Conservation (phyloP, 1,140 invertebrate genomes). For the Uloborus diversus region DNA sequence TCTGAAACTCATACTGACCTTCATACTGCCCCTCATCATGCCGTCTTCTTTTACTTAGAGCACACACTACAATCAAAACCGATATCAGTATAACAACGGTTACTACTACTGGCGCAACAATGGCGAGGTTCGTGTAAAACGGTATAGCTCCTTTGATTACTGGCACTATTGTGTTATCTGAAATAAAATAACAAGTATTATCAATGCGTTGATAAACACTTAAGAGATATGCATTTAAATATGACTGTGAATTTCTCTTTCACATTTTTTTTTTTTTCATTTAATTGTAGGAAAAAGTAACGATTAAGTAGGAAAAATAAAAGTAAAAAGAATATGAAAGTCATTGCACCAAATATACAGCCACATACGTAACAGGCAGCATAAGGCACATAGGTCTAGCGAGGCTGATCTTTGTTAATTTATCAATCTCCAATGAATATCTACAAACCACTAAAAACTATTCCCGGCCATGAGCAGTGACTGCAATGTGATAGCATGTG, state of each 20-base stretch:
- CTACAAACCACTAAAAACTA: no score
- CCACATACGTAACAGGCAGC: no score
- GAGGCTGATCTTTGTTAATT: no score
- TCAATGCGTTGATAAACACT: not conserved
- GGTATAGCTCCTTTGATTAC: conserved; percentile 9
- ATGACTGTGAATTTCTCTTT: not conserved
- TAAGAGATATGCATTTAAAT: not conserved
- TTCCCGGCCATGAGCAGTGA: no score
- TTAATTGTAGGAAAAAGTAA: not conserved
- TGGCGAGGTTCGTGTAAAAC: conserved; percentile 44
- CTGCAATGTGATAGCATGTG: no score
- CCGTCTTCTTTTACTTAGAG: conserved; percentile 26
- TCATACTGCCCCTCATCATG: conserved; percentile 38
- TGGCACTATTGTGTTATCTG: conserved; percentile 1
- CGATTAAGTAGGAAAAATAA: not conserved
- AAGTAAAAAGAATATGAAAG: not conserved
- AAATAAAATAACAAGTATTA: not conserved
- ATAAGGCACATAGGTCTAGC: no score
- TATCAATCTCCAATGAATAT: no score
- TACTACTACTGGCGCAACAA: conserved; percentile 42
- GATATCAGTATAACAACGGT: conserved; percentile 40
- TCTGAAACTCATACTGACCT: conserved; percentile 16
- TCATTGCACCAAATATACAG: not conserved
- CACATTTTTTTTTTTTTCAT: not conserved
- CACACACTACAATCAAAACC: conserved; percentile 43